A percentile compares a stretch with the other conserved stretches of the same genome.
Conservation (phyloP, 1,140 invertebrate genomes). For the Melipona quadrifasciata region DNA sequence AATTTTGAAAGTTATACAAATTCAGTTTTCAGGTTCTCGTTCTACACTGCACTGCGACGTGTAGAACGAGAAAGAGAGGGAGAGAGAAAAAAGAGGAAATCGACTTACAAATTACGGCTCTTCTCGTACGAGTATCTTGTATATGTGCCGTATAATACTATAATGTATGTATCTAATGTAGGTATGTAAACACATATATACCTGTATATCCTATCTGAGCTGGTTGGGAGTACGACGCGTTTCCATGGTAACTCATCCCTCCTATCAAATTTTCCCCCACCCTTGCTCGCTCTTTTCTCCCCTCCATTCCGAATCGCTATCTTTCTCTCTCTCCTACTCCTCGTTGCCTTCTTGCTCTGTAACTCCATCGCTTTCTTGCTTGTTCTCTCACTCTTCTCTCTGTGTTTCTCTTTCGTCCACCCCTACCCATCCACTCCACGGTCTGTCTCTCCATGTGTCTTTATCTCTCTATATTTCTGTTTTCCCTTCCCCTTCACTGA, state of each 20-base stretch:
- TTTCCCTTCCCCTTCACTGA: conserved; percentile 34
- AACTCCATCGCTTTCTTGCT: neutral
- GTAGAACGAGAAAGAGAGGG: conserved; percentile 12
- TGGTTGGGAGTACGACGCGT: conserved; percentile 73
- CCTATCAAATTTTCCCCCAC: conserved; percentile 60
- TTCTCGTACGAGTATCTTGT: conserved; percentile 56
- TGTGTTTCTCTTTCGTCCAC: neutral
- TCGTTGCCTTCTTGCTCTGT: neutral
- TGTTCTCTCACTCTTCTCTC: neutral
- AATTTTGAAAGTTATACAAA: conserved; percentile 35
- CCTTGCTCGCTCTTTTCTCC: neutral
- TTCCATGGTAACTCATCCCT: conserved; percentile 76
- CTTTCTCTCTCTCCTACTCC: conserved; percentile 17
- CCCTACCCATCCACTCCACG: conserved; percentile 9
- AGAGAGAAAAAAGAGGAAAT: conserved; percentile 59
- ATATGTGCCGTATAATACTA: conserved; percentile 59
- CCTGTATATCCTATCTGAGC: conserved; percentile 67
- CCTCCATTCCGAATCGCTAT: neutral
- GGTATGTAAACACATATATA: conserved; percentile 61
- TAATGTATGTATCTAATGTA: conserved; percentile 57
- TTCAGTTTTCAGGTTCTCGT: conserved; percentile 27
- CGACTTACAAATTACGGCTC: conserved; percentile 65
- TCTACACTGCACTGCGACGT: conserved; percentile 33
- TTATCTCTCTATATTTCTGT: conserved; percentile 49
- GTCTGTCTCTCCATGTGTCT: conserved; percentile 59